Evolutionary conservation across 2,113 vertebrate genomes (phyloP).

Genomic region (Nibea coibor): DNA sequence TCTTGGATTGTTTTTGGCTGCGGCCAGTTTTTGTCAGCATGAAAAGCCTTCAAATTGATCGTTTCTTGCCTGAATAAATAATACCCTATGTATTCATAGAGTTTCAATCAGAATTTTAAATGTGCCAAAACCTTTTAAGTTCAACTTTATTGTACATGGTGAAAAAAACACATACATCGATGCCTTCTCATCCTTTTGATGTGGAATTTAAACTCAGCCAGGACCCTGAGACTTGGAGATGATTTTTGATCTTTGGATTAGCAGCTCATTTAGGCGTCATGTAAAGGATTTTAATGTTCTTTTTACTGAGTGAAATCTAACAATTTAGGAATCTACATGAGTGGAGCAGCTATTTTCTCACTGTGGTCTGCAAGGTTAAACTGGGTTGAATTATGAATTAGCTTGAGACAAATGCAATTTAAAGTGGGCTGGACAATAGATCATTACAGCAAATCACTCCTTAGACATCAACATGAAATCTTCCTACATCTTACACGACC

Average conservation of each 20-base stretch:
- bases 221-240: neutral
- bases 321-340: slow-evolving; percentile 15
- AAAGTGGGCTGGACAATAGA: slow-evolving; percentile 24
- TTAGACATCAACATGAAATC: slow-evolving; percentile 1
- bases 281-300: neutral
- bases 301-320: slow-evolving; percentile 10
- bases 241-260: neutral
- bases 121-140: neutral
- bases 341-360: neutral
- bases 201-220: neutral
- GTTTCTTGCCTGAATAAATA: slow-evolving; percentile 15
- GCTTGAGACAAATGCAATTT: slow-evolving; percentile 50
- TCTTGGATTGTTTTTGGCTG: neutral
- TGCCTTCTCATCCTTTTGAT: neutral
- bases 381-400: slow-evolving; percentile 43
- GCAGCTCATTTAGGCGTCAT: neutral
- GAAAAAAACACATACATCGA: neutral
- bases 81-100: neutral
- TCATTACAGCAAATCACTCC: slow-evolving; percentile 24
- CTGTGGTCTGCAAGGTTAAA: slow-evolving; percentile 36
- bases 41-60: neutral
- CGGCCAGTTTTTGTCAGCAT: neutral
- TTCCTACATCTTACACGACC: neutral
- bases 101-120: slow-evolving; percentile 14
- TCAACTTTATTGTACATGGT: neutral